Evolutionary conservation across 2,113 vertebrate genomes (phyloP).

Genomic region (Centropristis striata): DNA sequence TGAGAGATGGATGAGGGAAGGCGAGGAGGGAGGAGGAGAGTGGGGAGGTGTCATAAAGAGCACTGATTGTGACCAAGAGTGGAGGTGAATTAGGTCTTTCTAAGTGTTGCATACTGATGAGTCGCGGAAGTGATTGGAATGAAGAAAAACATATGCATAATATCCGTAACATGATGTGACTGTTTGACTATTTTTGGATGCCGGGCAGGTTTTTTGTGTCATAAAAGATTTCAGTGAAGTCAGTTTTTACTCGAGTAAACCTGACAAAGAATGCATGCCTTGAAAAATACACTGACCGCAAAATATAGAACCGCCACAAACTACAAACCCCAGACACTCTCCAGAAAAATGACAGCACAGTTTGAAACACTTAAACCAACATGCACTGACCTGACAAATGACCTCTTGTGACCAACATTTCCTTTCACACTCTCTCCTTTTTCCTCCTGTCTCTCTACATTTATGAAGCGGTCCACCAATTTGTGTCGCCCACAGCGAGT

Average conservation of each 20-base stretch:
- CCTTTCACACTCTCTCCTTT: background rate
- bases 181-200: background rate
- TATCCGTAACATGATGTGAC: background rate
- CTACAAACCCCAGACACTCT: background rate
- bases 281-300: background rate
- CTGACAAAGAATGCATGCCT: background rate
- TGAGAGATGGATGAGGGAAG: slow-evolving; percentile 24
- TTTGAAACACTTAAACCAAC: background rate
- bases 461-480: background rate
- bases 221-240: background rate
- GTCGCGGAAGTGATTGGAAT: background rate
- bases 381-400: background rate
- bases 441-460: background rate
- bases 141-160: slow-evolving; percentile 11
- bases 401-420: background rate
- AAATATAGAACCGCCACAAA: background rate
- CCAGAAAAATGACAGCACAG: background rate
- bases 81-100: slow-evolving; percentile 27
- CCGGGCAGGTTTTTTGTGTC: background rate
- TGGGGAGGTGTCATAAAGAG: slow-evolving; percentile 29
- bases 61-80: slow-evolving; percentile 44
- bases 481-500: background rate
- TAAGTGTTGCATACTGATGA: slow-evolving; percentile 30
- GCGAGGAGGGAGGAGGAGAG: background rate
- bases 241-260: background rate